Evolutionary conservation across 2,113 vertebrate species (phyloP).

Genomic region (Rissa tridactyla): DNA sequence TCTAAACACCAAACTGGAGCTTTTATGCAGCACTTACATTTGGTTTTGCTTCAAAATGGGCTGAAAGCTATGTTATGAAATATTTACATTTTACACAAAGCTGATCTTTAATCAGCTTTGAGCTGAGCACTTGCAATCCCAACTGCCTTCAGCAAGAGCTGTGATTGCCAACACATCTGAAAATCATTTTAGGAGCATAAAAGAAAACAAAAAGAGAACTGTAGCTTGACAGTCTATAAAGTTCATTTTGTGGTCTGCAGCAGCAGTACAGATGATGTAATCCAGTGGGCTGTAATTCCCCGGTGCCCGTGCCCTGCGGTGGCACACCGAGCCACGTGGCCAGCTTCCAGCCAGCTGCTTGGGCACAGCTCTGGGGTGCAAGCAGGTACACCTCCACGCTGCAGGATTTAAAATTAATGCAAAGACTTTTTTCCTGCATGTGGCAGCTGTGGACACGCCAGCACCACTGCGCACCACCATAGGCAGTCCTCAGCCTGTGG

Average conservation of each 20-base stretch:
- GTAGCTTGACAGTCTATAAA: not conserved
- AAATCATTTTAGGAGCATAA: not conserved
- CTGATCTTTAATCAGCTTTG: slow-evolving; percentile 3
- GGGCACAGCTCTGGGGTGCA: not conserved
- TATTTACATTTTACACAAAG: slow-evolving; percentile 20
- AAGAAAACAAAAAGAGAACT: not conserved
- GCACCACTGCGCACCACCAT: not conserved
- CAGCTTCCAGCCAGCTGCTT: not conserved
- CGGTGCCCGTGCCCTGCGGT: fast-evolving
- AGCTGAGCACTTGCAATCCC: not conserved
- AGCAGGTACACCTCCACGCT: not conserved
- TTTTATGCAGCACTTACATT: not conserved
- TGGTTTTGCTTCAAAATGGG: not conserved
- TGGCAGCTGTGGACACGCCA: not conserved
- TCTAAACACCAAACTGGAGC: not conserved
- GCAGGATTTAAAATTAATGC: not conserved
- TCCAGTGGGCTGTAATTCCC: not conserved
- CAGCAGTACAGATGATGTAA: not conserved
- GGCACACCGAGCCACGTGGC: fast-evolving
- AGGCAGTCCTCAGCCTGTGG: not conserved
- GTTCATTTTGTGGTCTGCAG: not conserved
- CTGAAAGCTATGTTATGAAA: not conserved
- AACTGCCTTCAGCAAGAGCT: not conserved
- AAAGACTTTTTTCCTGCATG: not conserved
- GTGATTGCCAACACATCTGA: not conserved